These are phyloP conservation scores for Phania funesta DNA, from an alignment of 2,888 invertebrate species.

Conservation along the genomic window DNA sequence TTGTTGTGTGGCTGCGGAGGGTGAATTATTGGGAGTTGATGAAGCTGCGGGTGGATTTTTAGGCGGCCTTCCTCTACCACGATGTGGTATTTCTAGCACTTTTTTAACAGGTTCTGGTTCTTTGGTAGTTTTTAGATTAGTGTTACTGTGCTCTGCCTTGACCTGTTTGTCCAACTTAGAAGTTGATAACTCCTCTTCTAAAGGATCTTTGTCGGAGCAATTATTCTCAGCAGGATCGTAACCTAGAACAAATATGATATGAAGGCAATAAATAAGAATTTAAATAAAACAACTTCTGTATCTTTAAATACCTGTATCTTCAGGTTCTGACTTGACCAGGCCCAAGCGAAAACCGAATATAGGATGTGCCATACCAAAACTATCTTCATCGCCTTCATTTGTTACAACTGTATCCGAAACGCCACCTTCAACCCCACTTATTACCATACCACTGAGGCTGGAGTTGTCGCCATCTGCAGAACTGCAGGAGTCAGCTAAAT, in stretches of 20 bases:
- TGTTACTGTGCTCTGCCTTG: slow-evolving; percentile 9
- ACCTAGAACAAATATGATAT: slow-evolving; percentile 67
- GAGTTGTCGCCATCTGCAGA: slow-evolving; percentile 72
- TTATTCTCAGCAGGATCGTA: slow-evolving; percentile 71
- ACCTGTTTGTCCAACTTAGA: not conserved
- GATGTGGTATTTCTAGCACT: slow-evolving; percentile 66
- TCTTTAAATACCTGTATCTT: slow-evolving; percentile 74
- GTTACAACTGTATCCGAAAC: slow-evolving; percentile 45
- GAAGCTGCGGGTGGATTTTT: slow-evolving; percentile 61
- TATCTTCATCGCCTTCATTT: slow-evolving; percentile 59
- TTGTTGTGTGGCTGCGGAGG: slow-evolving; percentile 23
- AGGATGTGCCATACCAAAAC: slow-evolving; percentile 76
- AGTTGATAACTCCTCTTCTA: slow-evolving; percentile 44
- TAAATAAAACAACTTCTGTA: not conserved
- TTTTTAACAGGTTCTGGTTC: slow-evolving; percentile 57
- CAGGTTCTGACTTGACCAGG: slow-evolving; percentile 76
- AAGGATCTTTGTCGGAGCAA: slow-evolving; percentile 68
- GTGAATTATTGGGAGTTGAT: slow-evolving; percentile 56
- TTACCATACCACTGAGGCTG: slow-evolving; percentile 55
- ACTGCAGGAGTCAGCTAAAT: slow-evolving; percentile 71
- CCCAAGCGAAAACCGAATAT: slow-evolving; percentile 79
- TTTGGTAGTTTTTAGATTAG: not conserved
- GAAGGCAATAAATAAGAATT: not conserved
- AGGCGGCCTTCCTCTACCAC: slow-evolving; percentile 54
- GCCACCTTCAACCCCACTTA: slow-evolving; percentile 64